Conservation (phyloP, 2,113 vertebrate genomes). For the Bostrychus sinensis region DNA sequence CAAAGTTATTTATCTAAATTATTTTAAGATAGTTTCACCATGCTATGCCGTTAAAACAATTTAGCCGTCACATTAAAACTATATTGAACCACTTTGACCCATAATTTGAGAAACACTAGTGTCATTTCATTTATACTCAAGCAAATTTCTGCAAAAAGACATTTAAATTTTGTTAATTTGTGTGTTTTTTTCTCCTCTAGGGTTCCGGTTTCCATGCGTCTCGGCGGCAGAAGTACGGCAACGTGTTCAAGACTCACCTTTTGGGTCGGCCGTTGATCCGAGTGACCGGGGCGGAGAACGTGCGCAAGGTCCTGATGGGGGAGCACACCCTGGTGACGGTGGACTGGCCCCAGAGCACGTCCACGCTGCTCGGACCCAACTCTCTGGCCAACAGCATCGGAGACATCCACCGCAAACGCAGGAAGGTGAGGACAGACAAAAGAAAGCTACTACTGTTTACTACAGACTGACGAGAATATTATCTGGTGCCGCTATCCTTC, state of each 20-base stretch:
- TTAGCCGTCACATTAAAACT: no score
- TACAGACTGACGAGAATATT: no score
- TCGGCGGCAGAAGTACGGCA: constrained; percentile 88
- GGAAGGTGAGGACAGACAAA: constrained; percentile 83
- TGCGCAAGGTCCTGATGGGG: constrained; percentile 94
- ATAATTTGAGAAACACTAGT: no score
- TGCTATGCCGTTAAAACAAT: no score
- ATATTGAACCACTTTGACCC: no score
- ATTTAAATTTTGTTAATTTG: background rate
- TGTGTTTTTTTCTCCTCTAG: constrained; percentile 49
- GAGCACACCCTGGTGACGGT: constrained; percentile 94
- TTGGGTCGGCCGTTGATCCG: constrained; percentile 92
- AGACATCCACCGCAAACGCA: constrained; percentile 93
- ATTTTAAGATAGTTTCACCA: no score
- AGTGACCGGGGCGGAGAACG: constrained; percentile 93
- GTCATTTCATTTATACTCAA: no score
- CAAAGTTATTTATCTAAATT: no score
- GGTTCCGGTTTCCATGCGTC: constrained; percentile 86
- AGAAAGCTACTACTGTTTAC: background rate
- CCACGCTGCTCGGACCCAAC: constrained; percentile 92
- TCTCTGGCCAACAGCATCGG: constrained; percentile 96
- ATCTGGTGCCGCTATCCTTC: no score
- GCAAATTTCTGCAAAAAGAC: no score
- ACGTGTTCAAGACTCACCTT: constrained; percentile 96
- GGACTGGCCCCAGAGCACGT: constrained; percentile 96